Conservation (phyloP, 2,888 invertebrate species). For the Microctonus hyperodae region DNA sequence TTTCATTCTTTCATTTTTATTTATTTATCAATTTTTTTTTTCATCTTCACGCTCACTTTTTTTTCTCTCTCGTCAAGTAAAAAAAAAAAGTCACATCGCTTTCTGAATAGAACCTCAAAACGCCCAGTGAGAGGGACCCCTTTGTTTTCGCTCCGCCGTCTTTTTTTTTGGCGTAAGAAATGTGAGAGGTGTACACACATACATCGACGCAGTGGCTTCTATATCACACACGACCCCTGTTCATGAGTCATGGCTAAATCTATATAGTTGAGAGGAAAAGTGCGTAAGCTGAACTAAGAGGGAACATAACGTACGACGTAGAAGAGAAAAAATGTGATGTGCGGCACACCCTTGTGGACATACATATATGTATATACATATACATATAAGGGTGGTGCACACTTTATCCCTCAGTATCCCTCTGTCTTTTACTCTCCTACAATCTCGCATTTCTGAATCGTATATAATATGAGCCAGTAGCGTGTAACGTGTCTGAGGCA, state of each 20-base stretch:
- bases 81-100: neutral
- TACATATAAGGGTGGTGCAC: too few species aligned
- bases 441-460: constrained; percentile 45
- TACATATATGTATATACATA: too few species aligned
- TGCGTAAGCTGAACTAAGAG: constrained; percentile 14
- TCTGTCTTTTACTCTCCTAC: constrained; percentile 23
- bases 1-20: constrained; percentile 27
- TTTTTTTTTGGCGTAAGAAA: constrained; percentile 26
- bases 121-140: neutral
- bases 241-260: constrained; percentile 23
- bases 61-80: constrained; percentile 16
- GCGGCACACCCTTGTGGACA: constrained; percentile 28
- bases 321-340: neutral
- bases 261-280: constrained; percentile 15
- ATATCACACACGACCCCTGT: constrained; percentile 26
- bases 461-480: constrained; percentile 27
- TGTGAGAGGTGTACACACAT: constrained; percentile 7
- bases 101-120: constrained; percentile 5
- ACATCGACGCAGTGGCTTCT: constrained; percentile 12
- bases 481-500: constrained; percentile 22
- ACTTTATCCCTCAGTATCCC: constrained; percentile 39
- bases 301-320: constrained; percentile 1
- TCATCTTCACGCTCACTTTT: neutral
- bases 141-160: constrained; percentile 18
- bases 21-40: constrained; percentile 24